Percentiles rank a stretch among this genome's conserved stretches.
phyloP scores from a whole-genome alignment of 2,797 vertebrate genomes.

The Taeniopygia guttata region DNA sequence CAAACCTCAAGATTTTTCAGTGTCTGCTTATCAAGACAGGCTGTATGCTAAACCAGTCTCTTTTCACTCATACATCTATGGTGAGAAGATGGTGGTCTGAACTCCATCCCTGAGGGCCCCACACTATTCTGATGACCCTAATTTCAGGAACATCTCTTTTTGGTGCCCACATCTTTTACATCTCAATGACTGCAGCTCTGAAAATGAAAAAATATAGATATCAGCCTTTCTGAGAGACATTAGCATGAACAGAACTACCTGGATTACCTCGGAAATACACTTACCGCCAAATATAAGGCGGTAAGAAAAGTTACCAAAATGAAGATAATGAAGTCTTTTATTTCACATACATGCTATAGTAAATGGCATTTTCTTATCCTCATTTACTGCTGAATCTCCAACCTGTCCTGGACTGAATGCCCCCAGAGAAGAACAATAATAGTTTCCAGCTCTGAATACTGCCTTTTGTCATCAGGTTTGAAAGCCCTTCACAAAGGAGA shows the following conservation, averaged over 20 bases:
- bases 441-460: conserved; percentile 51
- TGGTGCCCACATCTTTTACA: not conserved
- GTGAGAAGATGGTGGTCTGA: not conserved
- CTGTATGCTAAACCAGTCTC: not conserved
- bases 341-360: not conserved
- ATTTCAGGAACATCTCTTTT: not conserved
- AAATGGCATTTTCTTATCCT: conserved; percentile 1
- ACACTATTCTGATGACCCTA: not conserved
- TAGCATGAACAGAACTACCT: not conserved
- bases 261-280: not conserved
- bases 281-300: not conserved
- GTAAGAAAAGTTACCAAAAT: not conserved
- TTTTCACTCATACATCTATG: not conserved
- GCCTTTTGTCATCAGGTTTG: conserved; percentile 56
- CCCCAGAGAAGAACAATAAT: conserved; percentile 45
- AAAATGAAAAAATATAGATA: not conserved
- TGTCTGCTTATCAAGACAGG: not conserved
- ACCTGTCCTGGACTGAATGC: conserved; percentile 47
- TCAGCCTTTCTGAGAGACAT: not conserved
- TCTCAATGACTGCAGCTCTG: not conserved
- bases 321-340: not conserved
- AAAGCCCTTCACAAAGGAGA: conserved; percentile 52
- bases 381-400: conserved; percentile 22
- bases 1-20: not conserved
- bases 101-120: not conserved